Conservation (phyloP, 53 echinoderm and acorn worm genomes). For the Stichopus horrens region DNA sequence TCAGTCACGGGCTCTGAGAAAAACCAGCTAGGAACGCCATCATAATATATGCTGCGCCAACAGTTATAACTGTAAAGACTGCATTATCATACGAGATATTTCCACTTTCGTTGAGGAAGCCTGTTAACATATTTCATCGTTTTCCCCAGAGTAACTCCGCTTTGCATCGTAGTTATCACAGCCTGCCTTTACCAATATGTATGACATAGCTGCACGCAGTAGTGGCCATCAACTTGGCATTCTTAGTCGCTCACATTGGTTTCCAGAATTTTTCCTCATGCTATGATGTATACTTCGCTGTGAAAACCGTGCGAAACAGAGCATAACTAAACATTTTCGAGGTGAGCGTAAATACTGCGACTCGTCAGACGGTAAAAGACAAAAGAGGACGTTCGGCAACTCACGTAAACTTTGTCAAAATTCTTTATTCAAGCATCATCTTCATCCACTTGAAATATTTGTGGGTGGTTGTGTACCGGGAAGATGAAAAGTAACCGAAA, state of each 20-base stretch:
- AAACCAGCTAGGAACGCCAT: neutral
- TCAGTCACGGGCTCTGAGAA: neutral
- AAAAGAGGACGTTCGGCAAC: neutral
- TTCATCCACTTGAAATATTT: neutral
- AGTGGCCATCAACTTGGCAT: neutral
- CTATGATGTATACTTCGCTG: too few relatives aligned
- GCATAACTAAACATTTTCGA: slow-evolving; percentile 22
- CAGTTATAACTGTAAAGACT: too few relatives aligned
- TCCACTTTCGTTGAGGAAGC: neutral
- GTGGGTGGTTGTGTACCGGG: neutral
- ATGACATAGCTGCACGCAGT: slow-evolving; percentile 15
- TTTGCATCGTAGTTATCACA: too few relatives aligned
- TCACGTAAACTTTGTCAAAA: neutral
- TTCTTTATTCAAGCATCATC: neutral
- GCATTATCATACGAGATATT: too few relatives aligned
- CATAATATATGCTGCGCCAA: neutral
- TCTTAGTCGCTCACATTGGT: too few relatives aligned
- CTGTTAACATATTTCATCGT: slow-evolving; percentile 17
- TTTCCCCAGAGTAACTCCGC: neutral
- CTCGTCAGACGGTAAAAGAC: neutral
- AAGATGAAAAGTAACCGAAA: too few relatives aligned
- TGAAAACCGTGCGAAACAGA: slow-evolving; percentile 5
- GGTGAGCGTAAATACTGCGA: neutral
- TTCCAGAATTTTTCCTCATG: too few relatives aligned
- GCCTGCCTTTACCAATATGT: too few relatives aligned